Evolutionary conservation across 2,888 invertebrate species (phyloP).

Genomic region (Pammene fasciana): DNA sequence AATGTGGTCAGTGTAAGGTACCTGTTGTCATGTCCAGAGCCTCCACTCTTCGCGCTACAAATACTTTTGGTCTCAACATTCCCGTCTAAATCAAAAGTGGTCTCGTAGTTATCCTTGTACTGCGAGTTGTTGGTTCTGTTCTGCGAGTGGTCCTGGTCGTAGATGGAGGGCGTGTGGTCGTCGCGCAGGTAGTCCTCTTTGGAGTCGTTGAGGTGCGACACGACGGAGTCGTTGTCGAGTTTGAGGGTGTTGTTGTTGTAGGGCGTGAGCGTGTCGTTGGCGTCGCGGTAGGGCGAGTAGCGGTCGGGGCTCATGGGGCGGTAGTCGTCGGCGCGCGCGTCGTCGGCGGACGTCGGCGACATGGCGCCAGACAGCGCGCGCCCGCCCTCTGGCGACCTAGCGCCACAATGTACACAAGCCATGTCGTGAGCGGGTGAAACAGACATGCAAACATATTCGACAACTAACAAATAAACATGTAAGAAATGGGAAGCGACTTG

Average conservation of each 20-base stretch:
- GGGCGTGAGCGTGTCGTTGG: conserved; percentile 49
- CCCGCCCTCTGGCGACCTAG: conserved; percentile 78
- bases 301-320: conserved; percentile 59
- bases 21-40: conserved; percentile 92
- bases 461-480: conserved; percentile 52
- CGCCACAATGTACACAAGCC: conserved; percentile 75
- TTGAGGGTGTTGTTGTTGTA: conserved; percentile 80
- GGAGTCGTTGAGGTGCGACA: conserved; percentile 48
- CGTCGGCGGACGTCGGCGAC: conserved; percentile 70
- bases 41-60: conserved; percentile 90
- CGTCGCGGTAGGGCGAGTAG: conserved; percentile 50
- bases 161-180: conserved; percentile 62
- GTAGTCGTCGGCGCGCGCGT: conserved; percentile 45
- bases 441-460: conserved; percentile 77
- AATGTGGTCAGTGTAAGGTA: conserved; percentile 64
- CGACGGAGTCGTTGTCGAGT: conserved; percentile 73
- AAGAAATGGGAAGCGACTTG: conserved; percentile 64
- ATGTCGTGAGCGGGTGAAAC: conserved; percentile 80
- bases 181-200: conserved; percentile 62
- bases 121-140: conserved; percentile 70
- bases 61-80: conserved; percentile 96
- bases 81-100: conserved; percentile 95
- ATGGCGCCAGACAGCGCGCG: conserved; percentile 75
- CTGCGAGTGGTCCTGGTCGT: conserved; percentile 50
- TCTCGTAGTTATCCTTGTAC: conserved; percentile 89